Percentiles rank a stretch among this genome's conserved stretches.
phyloP scores from a whole-genome alignment of 2,113 vertebrate genomes.

The Progne subis region DNA sequence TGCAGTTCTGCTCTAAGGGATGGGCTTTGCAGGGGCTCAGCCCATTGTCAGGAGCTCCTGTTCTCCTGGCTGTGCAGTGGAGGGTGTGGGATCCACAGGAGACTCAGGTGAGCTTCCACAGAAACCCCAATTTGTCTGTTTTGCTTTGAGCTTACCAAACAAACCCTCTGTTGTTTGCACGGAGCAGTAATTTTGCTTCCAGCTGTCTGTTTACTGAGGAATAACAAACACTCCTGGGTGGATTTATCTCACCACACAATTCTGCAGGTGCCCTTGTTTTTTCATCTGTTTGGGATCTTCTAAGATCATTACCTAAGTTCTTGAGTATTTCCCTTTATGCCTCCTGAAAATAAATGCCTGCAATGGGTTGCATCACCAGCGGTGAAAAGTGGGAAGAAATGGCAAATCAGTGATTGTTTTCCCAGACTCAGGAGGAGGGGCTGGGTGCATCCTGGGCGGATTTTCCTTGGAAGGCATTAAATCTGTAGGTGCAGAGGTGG shows the following conservation, averaged over 20 bases:
- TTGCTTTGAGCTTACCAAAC: not conserved
- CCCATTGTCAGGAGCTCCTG: not conserved
- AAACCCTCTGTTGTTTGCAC: slow-evolving; percentile 33
- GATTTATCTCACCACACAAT: not conserved
- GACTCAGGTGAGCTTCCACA: not conserved
- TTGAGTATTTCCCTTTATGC: not conserved
- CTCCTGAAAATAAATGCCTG: not conserved
- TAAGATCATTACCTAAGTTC: not conserved
- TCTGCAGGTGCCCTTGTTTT: not conserved
- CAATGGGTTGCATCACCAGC: not conserved
- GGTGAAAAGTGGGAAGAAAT: not conserved
- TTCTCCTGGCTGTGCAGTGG: not conserved
- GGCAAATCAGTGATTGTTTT: not conserved
- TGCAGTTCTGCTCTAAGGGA: not conserved
- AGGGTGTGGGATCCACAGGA: not conserved
- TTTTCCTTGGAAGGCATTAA: not conserved
- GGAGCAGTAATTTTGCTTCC: slow-evolving; percentile 22
- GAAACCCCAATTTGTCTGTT: not conserved
- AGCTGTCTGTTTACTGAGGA: not conserved
- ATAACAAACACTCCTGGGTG: not conserved
- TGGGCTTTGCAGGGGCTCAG: not conserved
- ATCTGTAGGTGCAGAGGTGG: not conserved
- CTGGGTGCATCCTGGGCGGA: not conserved
- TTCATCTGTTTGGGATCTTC: not conserved
- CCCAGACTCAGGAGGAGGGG: not conserved